Evolutionary conservation across 2,888 invertebrate species (phyloP).

Genomic region (Xestia rhomboidea): DNA sequence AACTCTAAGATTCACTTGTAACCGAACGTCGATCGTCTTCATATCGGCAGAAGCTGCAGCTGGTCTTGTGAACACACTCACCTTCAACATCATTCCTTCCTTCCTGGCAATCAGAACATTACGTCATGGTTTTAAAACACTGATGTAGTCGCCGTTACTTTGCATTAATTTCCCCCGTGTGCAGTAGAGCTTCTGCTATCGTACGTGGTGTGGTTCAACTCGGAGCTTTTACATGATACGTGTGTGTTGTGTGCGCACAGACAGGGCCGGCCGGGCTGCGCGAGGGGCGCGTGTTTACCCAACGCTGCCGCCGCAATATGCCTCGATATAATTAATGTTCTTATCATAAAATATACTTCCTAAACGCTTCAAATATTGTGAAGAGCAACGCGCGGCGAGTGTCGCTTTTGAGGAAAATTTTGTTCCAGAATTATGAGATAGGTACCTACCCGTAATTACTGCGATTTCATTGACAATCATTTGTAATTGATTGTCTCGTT

Average conservation of each 20-base stretch:
- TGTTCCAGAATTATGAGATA: not conserved
- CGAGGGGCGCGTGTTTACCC: constrained; percentile 58
- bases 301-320: constrained; percentile 17
- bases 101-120: not conserved
- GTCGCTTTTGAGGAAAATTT: constrained; percentile 17
- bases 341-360: constrained; percentile 59
- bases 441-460: not conserved
- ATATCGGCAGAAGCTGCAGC: too few relatives aligned
- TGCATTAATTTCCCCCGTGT: not conserved
- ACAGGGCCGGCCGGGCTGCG: constrained; percentile 6
- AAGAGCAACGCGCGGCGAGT: not conserved
- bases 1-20: not conserved
- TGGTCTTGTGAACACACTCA: not conserved
- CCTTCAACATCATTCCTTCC: not conserved
- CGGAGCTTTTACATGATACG: constrained; percentile 35
- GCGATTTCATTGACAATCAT: not conserved
- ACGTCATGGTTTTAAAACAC: not conserved
- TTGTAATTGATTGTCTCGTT: constrained; percentile 10
- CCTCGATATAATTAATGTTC: constrained; percentile 57
- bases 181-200: constrained; percentile 31
- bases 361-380: constrained; percentile 25
- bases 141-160: not conserved
- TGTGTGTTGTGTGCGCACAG: constrained; percentile 32
- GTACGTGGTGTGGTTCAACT: not conserved
- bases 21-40: not conserved